Base-by-base conservation (phyloP, 2,888 invertebrate genomes). In the Mesochorus sp. region DNA sequence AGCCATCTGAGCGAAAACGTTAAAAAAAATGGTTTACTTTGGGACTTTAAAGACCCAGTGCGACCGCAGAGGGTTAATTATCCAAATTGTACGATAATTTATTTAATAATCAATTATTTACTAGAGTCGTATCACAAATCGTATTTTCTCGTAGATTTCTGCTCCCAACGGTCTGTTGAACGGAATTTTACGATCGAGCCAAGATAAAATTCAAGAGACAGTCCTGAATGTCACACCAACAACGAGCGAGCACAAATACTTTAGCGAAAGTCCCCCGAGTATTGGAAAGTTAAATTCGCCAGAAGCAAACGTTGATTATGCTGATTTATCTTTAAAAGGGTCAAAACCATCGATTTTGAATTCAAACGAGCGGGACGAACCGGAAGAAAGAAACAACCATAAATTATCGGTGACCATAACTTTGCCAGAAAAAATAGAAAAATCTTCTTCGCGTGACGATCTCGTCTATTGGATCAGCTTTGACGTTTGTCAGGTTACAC, bases 391-490 rank as follows among this genome's bases (percentile, higher is more conserved):
- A 26, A 39, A 57, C 12, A 42, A n/a, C 34, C 47, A 26, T 8
- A 21, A 55, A n/a, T 44, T 47, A 0, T 75, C 74, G 8, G 24
- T 74, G 6, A 64, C 59, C 8, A 39, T 44, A 26, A 68, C 5
- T 64, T 5, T 21, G 28, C 42, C 61, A 10, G 49, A 44, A 44
- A 34, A 39, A 44, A 42, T 5, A 2, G 66, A 77, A 17, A 31
- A 47, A 62, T 0, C 3, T 31, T 51, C 17, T 6, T 37, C 4
- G 24, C 4, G 24, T 1, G 37, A 19, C 0, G 44, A 39, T 10
- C 44, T 76, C 12, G 53, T 83, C 67, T 75, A 84, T 53, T 87
- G 87, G 87, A 21, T 87, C 0, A 62, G 83, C 2, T 70, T 78
- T 3, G 61, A 86, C n/a, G 64, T 81, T 57, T 84, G 81, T 53